Conservation (phyloP, 1,140 invertebrate species). For the Drosophila biarmipes region DNA sequence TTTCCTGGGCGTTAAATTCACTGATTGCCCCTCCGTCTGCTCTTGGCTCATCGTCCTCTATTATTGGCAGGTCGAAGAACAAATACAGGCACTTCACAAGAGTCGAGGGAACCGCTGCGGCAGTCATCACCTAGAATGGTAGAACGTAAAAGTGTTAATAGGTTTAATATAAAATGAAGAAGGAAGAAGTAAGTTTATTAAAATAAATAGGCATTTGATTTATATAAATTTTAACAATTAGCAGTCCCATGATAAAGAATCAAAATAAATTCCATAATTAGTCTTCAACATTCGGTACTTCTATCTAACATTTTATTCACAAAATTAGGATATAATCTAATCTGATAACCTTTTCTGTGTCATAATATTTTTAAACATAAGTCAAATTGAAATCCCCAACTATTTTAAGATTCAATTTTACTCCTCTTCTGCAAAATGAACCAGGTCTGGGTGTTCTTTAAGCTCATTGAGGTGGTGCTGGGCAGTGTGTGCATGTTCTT, state of each 20-base stretch:
- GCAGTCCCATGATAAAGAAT: too few species aligned
- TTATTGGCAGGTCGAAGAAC: constrained; percentile 98
- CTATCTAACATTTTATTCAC: background rate
- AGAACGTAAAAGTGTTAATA: background rate
- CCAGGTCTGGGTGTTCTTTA: constrained; percentile 52
- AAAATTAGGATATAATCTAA: background rate
- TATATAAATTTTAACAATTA: too few species aligned
- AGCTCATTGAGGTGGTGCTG: constrained; percentile 27
- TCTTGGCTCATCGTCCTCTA: constrained; percentile 89
- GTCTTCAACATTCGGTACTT: too few species aligned
- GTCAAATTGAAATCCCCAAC: background rate
- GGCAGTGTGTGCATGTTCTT: constrained; percentile 34
- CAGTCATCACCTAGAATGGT: constrained; percentile 93
- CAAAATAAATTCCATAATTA: too few species aligned
- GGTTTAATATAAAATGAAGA: too few species aligned
- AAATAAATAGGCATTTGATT: too few species aligned
- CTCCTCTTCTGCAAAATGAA: constrained; percentile 13
- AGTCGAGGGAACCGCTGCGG: constrained; percentile 97
- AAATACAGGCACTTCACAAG: constrained; percentile 99
- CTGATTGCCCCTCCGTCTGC: constrained; percentile 85
- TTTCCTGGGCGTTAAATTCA: constrained; percentile 96
- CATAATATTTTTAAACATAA: background rate
- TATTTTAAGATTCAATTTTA: background rate
- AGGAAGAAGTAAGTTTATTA: too few species aligned
- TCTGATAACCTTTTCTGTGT: background rate